Percentiles rank a stretch among this genome's conserved stretches.
Evolutionary conservation across 2,113 vertebrate genomes (phyloP).

Genomic region (Rissa tridactyla): DNA sequence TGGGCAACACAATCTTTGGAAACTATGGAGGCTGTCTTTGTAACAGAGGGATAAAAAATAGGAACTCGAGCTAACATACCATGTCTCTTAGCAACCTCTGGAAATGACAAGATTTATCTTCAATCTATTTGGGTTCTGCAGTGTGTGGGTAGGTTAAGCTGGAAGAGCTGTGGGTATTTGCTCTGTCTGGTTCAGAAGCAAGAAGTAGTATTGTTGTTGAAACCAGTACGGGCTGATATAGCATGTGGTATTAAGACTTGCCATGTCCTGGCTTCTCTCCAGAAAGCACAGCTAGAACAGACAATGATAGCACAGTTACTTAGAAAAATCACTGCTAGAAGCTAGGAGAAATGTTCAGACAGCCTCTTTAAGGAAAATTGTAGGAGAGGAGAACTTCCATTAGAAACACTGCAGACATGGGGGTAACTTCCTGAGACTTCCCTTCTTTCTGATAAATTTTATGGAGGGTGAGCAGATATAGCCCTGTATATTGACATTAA

Average conservation of each 20-base stretch:
- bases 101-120: not conserved
- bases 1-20: not conserved
- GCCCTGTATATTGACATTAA: not conserved
- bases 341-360: not conserved
- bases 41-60: not conserved
- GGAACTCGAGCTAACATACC: not conserved
- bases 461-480: not conserved
- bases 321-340: not conserved
- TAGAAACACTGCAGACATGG: not conserved
- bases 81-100: not conserved
- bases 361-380: not conserved
- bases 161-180: not conserved
- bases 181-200: not conserved
- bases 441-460: not conserved
- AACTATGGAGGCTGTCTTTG: not conserved
- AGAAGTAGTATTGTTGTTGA: not conserved
- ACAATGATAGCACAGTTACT: conserved; percentile 13
- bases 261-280: conserved; percentile 13
- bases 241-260: not conserved
- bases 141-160: not conserved
- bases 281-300: conserved; percentile 4
- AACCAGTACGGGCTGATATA: not conserved
- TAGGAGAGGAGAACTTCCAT: not conserved
- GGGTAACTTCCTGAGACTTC: not conserved
- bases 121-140: not conserved